A percentile compares a stretch with the other conserved stretches of the same genome.
Evolutionary conservation across 37 sponge, comb jelly and placozoan species (phyloP).

Genomic region (Halichondria panicea): DNA sequence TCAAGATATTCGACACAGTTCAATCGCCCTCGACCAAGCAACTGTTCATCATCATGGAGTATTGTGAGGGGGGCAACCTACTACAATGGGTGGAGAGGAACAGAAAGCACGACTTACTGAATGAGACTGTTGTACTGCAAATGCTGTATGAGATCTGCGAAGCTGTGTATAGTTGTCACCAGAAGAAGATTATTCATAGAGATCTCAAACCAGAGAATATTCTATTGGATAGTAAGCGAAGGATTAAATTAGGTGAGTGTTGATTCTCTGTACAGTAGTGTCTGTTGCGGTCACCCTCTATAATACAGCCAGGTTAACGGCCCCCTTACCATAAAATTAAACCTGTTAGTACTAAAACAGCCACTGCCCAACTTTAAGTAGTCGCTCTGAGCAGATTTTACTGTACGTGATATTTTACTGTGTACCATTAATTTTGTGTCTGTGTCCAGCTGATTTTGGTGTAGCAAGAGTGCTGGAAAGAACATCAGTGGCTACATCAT

Average conservation of each 20-base stretch:
- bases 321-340: not conserved
- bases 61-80: conserved; percentile 89
- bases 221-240: conserved; percentile 62
- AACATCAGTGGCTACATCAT: conserved; percentile 59
- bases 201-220: conserved; percentile 95
- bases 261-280: not conserved
- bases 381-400: not conserved
- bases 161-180: conserved; percentile 85
- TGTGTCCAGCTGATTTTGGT: conserved; percentile 79
- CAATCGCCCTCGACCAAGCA: not conserved
- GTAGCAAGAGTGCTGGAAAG: conserved; percentile 66
- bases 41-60: conserved; percentile 85
- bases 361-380: not conserved
- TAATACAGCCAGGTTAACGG: not conserved
- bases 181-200: conserved; percentile 80
- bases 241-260: conserved; percentile 81
- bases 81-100: conserved; percentile 82
- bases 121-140: conserved; percentile 70
- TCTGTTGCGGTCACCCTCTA: not conserved
- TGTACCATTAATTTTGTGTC: not conserved
- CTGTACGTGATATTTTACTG: too few species aligned
- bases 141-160: conserved; percentile 87
- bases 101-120: conserved; percentile 66
- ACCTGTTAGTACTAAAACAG: not conserved
- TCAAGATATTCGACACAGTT: conserved; percentile 73